Evolutionary conservation across 2,113 vertebrate species (phyloP), one percentile per base, ranked within the genome.

Genomic region (Otis tarda): DNA sequence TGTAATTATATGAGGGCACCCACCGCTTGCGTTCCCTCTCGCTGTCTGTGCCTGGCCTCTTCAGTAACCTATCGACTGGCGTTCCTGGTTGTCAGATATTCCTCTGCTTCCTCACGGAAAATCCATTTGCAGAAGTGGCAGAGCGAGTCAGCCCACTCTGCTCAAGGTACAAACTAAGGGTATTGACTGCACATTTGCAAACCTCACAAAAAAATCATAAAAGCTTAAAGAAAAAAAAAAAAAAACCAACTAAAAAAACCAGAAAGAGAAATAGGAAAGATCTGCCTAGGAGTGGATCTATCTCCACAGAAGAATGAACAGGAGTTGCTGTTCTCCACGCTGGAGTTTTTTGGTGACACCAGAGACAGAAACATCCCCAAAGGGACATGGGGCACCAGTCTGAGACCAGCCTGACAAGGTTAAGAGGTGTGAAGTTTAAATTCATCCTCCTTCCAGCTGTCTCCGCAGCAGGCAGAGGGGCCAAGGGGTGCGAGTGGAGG

Each of bases 321-420:
- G 20, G 8, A 6, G 17, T 2, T 0, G 0, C 68, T 52, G 37
- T 16, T 64, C n/a, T 50, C 67, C 1, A 1, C 4, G 19, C 28
- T 25, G 52, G 43, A 53, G 60, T 2, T 35, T 49, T 73, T 14
- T 33, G 41, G 43, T 60, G 87, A 31, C 28, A 45, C 25, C 30
- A 10, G 35, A 9, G 71, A 8, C 33, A 35, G 65, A 43, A 68
- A 31, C 28, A 20, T 33, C 81, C 43, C 69, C 8, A 10, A 7
- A n/a, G 73, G 33, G 37, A 37, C 53, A 28, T 0, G 1, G 13
- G 12, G 10, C 45, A 37, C 4, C 28, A 5, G 3, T 0, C 43
- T 14, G 7, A 4, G 64, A 22, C 6, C 50, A 49, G 7, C 64
- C 60, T 24, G 55, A 21, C 24, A 27, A 41, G 20, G 7, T 8